phyloP scores from a whole-genome alignment of 2,797 vertebrate species.

The Cynodonichthys magdalenae region DNA sequence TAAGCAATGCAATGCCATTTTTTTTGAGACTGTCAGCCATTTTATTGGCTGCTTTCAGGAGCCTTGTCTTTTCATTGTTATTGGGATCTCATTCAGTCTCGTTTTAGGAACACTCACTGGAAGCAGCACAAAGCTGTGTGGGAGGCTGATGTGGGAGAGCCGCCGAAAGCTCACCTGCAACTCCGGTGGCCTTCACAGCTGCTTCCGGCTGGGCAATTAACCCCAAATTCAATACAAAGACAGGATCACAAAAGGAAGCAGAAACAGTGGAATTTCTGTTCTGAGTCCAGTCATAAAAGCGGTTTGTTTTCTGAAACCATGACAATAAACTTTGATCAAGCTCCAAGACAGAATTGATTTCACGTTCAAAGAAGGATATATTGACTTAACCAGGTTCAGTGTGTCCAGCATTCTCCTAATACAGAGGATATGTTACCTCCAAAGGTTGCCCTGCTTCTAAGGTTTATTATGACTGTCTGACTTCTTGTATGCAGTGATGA shows the following conservation, averaged over 20 bases:
- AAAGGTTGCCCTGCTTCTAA: conserved; percentile 33
- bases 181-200: conserved; percentile 63
- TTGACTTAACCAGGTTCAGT: conserved; percentile 31
- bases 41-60: conserved; percentile 32
- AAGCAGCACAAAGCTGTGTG: conserved; percentile 56
- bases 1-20: neutral
- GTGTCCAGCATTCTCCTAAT: conserved; percentile 28
- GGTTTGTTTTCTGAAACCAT: conserved; percentile 24
- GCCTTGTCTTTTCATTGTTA: too few species aligned
- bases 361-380: conserved; percentile 13
- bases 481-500: conserved; percentile 60
- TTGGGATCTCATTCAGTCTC: conserved; percentile 24
- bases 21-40: neutral
- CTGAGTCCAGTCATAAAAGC: conserved; percentile 3
- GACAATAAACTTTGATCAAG: conserved; percentile 24
- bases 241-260: conserved; percentile 30
- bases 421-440: conserved; percentile 34
- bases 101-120: conserved; percentile 58
- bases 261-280: conserved; percentile 21
- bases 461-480: conserved; percentile 63
- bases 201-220: conserved; percentile 62
- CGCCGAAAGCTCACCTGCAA: conserved; percentile 70
- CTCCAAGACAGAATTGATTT: conserved; percentile 30
- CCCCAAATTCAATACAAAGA: conserved; percentile 54
- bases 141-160: conserved; percentile 56